These are phyloP conservation scores for Napeogenes sylphis DNA, from an alignment of 2,888 invertebrate species.

Conservation along the genomic window DNA sequence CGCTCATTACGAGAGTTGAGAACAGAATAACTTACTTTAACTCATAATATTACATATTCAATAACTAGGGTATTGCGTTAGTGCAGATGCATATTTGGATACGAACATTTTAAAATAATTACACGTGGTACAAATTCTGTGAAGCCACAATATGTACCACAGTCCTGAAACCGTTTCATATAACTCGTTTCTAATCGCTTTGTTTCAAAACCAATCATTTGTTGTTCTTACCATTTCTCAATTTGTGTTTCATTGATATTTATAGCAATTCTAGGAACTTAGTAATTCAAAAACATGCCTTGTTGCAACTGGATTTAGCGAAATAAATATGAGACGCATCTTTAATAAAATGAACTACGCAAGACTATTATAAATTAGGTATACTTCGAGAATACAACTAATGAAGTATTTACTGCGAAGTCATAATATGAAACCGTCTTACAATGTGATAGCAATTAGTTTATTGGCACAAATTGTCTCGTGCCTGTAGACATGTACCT, in stretches of 20 bases:
- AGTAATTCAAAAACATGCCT: too few relatives aligned
- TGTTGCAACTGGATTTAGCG: background rate
- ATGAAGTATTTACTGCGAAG: conserved; percentile 7
- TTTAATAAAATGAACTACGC: background rate
- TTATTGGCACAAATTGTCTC: conserved; percentile 3
- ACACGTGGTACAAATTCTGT: too few relatives aligned
- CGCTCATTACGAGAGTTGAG: too few relatives aligned
- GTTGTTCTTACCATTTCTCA: conserved; percentile 14
- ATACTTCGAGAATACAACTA: background rate
- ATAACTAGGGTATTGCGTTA: too few relatives aligned
- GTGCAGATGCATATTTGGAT: too few relatives aligned
- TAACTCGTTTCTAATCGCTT: conserved; percentile 14
- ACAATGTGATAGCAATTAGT: background rate
- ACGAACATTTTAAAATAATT: too few relatives aligned
- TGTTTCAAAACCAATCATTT: conserved; percentile 13
- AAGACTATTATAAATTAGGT: background rate
- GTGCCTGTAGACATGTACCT: background rate
- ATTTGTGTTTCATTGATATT: conserved; percentile 6
- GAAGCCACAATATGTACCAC: too few relatives aligned
- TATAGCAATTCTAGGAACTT: too few relatives aligned
- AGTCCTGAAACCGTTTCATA: background rate
- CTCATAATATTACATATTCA: too few relatives aligned
- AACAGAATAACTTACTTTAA: too few relatives aligned
- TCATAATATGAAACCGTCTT: conserved; percentile 3
- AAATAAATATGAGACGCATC: too few relatives aligned